Base-by-base conservation (phyloP, 2,888 invertebrate species). In the Coronaproctus castanopsis region DNA sequence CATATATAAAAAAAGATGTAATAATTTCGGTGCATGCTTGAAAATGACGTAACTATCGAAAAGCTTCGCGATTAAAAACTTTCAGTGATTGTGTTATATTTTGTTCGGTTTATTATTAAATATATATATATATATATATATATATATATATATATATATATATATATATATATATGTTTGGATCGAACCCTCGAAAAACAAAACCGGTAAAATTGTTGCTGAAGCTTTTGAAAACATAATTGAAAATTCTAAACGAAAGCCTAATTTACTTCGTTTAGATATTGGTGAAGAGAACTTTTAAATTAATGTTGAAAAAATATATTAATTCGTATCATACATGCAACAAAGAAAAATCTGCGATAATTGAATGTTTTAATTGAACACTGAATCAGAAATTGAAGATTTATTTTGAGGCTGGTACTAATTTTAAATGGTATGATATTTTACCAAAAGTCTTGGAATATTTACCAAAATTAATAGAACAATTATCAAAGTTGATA, bases 321-420 rank as follows among this genome's bases (percentile, higher is more conserved):
- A 54, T 58, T n/a, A 22, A 54, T 14, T 54, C 54, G 58, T 58
- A 55, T 24, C 58, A 54, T n/a, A 54, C 54, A 8, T 54, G 22
- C 20, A 58, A 58, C 21, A 54, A 58, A 21, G 52, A 48, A 1
- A 58, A 58, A 51, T 58, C 58, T 21, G 20, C 53, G 10, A 58
- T 54, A 2, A 21, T 58, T 21, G 58, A 58, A 54, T 53, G 58
- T 19, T 58, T 51, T 3, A 52, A 58, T 21, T 20, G 55, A 49
- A 58, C 58, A 18, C 18, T 58, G 23, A 58, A 58, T 51, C 22
- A 58, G 52, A 58, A 58, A 51, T 54, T 58, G 24, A 58, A 53
- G 53, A 21, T 57, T 2, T 24, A 53, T 54, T 58, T 58, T 36
- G 53, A 58, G 22, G 22, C 22, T 24, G 3, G 48, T n/a, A n/a